A percentile compares a stretch with the other conserved stretches of the same genome.
Conservation (phyloP, 92 coral and sea anemone genomes). For the Porites lobata region DNA sequence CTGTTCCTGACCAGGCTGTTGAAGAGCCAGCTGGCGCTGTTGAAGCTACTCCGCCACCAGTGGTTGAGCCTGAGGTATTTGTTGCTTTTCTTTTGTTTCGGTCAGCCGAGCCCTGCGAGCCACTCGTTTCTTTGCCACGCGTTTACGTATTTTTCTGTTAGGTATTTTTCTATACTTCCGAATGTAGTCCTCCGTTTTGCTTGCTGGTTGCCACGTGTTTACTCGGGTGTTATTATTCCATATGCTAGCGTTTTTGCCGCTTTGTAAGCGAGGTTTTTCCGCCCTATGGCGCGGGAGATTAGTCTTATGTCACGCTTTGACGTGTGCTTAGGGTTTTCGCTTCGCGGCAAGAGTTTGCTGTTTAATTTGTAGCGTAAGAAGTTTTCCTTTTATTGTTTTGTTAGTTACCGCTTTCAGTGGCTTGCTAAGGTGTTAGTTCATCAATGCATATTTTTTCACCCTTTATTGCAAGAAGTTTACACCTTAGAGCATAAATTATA, state of each 20-base stretch:
- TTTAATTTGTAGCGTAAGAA: no score
- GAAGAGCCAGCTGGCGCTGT: background rate
- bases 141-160: background rate
- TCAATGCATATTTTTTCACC: no score
- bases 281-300: no score
- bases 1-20: background rate
- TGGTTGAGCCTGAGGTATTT: conserved; percentile 13
- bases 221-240: background rate
- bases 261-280: background rate
- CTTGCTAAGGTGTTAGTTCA: no score
- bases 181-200: background rate
- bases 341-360: no score
- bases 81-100: background rate
- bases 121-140: background rate
- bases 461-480: no score
- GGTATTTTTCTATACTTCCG: background rate
- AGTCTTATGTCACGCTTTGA: no score
- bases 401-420: no score
- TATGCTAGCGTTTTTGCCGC: background rate
- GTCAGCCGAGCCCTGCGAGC: background rate
- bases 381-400: no score
- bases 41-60: conserved; percentile 1
- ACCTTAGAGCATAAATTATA: no score
- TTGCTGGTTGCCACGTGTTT: conserved; percentile 4
- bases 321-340: no score